Conservation (phyloP, 2,888 invertebrate species). For the Calameuta pallipes region DNA sequence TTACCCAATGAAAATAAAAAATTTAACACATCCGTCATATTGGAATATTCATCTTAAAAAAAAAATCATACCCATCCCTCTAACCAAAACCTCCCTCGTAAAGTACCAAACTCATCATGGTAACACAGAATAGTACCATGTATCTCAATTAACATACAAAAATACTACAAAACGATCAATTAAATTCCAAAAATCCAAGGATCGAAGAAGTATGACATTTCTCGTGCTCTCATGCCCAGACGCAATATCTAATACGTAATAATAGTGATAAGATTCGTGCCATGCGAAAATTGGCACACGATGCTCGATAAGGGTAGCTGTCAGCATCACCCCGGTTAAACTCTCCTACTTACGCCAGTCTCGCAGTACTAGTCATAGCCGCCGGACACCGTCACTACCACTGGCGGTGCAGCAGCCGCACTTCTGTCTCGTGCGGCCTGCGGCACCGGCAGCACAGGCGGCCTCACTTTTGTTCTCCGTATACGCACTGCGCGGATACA, state of each 20-base stretch:
- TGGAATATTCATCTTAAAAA: not conserved
- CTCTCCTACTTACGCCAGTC: not conserved
- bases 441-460: not conserved
- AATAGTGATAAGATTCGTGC: not conserved
- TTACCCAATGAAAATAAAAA: not conserved
- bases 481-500: not conserved
- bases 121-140: not conserved
- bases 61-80: too few species aligned
- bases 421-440: not conserved
- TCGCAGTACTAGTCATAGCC: not conserved
- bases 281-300: not conserved
- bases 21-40: not conserved
- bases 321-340: not conserved
- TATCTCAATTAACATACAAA: not conserved
- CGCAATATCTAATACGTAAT: not conserved
- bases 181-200: not conserved
- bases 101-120: not conserved
- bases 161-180: not conserved
- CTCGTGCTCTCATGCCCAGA: not conserved
- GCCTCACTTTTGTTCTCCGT: not conserved
- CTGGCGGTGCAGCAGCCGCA: not conserved
- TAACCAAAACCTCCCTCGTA: not conserved
- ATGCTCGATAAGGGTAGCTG: not conserved
- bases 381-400: not conserved
- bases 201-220: not conserved